These are phyloP conservation scores for Macaria notata DNA, from an alignment of 2,888 invertebrate genomes.

Conservation along the genomic window DNA sequence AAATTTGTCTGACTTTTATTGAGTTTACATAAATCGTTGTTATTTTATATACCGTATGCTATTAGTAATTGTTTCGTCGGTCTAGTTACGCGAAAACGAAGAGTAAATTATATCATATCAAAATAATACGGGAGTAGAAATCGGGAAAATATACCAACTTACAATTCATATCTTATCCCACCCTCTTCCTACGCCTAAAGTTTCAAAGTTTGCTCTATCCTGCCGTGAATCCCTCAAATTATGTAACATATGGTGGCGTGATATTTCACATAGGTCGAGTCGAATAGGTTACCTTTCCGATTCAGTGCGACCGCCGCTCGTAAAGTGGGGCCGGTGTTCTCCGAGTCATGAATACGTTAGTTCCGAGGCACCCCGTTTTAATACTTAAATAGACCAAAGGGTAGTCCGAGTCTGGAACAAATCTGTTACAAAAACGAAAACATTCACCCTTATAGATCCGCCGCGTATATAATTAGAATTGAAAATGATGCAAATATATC, in stretches of 20 bases:
- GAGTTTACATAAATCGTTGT: too few species aligned
- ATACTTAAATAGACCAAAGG: conserved; percentile 73
- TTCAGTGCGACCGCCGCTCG: conserved; percentile 69
- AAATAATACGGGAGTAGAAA: too few species aligned
- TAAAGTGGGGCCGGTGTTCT: conserved; percentile 71
- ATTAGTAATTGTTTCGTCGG: too few species aligned
- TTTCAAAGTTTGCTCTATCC: conserved; percentile 31
- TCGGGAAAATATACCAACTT: too few species aligned
- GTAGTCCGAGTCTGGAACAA: conserved; percentile 39
- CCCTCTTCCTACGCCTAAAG: not conserved
- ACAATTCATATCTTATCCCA: too few species aligned
- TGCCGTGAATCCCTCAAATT: conserved; percentile 55
- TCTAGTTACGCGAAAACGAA: too few species aligned
- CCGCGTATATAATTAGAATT: conserved; percentile 25
- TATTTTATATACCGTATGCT: too few species aligned
- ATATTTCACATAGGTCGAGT: conserved; percentile 59
- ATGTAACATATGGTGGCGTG: conserved; percentile 58
- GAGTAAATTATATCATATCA: too few species aligned
- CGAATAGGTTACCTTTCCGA: conserved; percentile 70
- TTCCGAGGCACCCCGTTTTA: conserved; percentile 61
- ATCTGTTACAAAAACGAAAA: conserved; percentile 31
- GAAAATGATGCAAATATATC: conserved; percentile 13
- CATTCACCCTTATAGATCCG: conserved; percentile 12
- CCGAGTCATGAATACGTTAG: conserved; percentile 78
- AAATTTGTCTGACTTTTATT: too few species aligned